phyloP scores from a whole-genome alignment of 2,113 vertebrate species.

The Phasianus colchicus region DNA sequence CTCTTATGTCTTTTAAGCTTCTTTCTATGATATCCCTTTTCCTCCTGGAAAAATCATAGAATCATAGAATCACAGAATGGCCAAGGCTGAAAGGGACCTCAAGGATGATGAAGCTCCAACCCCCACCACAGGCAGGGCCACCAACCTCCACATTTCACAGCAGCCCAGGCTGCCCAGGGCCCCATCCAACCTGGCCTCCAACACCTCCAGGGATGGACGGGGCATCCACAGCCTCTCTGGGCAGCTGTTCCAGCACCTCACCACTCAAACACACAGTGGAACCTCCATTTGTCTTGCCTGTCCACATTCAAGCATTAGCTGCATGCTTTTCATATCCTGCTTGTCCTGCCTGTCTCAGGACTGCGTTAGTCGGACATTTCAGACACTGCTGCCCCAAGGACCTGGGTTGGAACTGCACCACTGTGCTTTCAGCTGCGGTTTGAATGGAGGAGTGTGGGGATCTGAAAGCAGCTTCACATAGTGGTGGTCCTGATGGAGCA shows the following conservation, averaged over 20 bases:
- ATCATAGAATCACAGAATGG: too few relatives aligned
- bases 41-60: neutral
- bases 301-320: neutral
- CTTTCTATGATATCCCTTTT: neutral
- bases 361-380: neutral
- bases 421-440: fast-evolving
- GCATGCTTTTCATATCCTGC: too few relatives aligned
- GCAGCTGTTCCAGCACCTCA: too few relatives aligned
- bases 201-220: too few relatives aligned
- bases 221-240: too few relatives aligned
- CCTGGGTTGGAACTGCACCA: fast-evolving
- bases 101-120: too few relatives aligned
- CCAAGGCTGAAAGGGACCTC: too few relatives aligned
- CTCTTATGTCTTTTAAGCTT: neutral
- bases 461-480: neutral
- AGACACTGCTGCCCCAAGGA: neutral
- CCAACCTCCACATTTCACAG: too few relatives aligned
- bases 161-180: too few relatives aligned
- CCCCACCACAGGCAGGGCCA: too few relatives aligned
- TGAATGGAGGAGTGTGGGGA: neutral
- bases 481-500: fast-evolving
- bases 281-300: neutral
- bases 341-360: too few relatives aligned
- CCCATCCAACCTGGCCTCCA: too few relatives aligned
- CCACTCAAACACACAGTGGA: neutral